These are phyloP conservation scores for Trogon melanurus DNA, from an alignment of 2,113 vertebrate genomes.

Conservation along the genomic window DNA sequence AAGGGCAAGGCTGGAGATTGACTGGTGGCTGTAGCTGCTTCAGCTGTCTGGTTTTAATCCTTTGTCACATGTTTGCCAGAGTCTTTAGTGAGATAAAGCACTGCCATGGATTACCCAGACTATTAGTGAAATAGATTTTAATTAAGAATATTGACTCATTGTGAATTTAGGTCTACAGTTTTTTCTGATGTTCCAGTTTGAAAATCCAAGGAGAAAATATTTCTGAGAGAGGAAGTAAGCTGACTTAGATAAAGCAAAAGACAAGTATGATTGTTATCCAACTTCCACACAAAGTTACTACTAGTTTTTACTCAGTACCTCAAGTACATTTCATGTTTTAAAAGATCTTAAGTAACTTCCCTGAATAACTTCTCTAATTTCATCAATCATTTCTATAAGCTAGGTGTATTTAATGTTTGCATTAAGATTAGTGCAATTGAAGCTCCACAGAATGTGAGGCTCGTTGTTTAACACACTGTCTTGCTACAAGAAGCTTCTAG, in stretches of 20 bases:
- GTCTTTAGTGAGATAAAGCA: constrained; percentile 19
- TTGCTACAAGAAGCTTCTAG: background rate
- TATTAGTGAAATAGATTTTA: constrained; percentile 39
- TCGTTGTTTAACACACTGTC: background rate
- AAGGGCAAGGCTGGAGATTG: background rate
- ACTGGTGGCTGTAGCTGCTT: background rate
- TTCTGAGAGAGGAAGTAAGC: background rate
- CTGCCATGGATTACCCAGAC: background rate
- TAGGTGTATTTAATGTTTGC: background rate
- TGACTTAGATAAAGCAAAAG: background rate
- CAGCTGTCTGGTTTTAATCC: background rate
- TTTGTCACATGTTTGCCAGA: background rate
- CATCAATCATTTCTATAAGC: background rate
- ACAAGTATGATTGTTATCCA: background rate
- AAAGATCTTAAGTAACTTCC: background rate
- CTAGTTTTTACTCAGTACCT: background rate
- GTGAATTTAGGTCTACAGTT: background rate
- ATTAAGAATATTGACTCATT: constrained; percentile 41
- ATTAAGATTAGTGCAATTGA: background rate
- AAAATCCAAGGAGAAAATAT: background rate
- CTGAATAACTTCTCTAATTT: background rate
- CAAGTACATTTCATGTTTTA: background rate
- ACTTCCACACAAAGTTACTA: background rate
- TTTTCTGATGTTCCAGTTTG: background rate
- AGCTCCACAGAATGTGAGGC: background rate